phyloP scores from a whole-genome alignment of 2,113 vertebrate genomes.

The Bothrops jararaca region DNA sequence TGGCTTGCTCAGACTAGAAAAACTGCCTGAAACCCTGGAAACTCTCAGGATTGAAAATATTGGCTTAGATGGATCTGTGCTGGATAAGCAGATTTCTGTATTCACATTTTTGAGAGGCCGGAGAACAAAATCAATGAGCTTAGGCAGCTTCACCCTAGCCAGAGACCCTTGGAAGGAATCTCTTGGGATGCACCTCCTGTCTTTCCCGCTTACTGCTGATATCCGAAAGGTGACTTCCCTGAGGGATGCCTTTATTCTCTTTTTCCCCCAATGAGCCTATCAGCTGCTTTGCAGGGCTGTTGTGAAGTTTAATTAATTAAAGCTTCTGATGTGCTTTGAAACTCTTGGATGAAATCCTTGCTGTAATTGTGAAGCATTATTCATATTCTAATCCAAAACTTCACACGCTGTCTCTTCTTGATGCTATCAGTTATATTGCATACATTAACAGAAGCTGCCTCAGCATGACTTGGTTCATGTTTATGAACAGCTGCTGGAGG shows the following conservation, averaged over 20 bases:
- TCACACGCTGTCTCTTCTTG: slow-evolving; percentile 56
- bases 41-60: neutral
- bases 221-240: neutral
- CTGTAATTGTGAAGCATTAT: slow-evolving; percentile 65
- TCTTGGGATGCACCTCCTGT: neutral
- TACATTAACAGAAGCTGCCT: slow-evolving; percentile 54
- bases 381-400: slow-evolving; percentile 64
- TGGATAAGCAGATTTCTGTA: neutral
- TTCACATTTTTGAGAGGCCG: neutral
- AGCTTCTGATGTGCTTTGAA: slow-evolving; percentile 68
- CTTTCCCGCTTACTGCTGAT: neutral
- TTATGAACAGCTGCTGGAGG: slow-evolving; percentile 27
- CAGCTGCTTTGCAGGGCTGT: slow-evolving; percentile 31
- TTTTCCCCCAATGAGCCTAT: slow-evolving; percentile 35
- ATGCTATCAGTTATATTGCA: slow-evolving; percentile 60
- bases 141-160: neutral
- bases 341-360: slow-evolving; percentile 63
- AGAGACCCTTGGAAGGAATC: neutral
- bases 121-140: neutral
- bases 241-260: slow-evolving; percentile 19
- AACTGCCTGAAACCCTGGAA: neutral
- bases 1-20: neutral
- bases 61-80: neutral
- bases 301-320: slow-evolving; percentile 59
- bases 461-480: slow-evolving; percentile 37